These are phyloP conservation scores for Pantelozetes paolii DNA, from an alignment of 2,888 invertebrate genomes.

Conservation along the genomic window DNA sequence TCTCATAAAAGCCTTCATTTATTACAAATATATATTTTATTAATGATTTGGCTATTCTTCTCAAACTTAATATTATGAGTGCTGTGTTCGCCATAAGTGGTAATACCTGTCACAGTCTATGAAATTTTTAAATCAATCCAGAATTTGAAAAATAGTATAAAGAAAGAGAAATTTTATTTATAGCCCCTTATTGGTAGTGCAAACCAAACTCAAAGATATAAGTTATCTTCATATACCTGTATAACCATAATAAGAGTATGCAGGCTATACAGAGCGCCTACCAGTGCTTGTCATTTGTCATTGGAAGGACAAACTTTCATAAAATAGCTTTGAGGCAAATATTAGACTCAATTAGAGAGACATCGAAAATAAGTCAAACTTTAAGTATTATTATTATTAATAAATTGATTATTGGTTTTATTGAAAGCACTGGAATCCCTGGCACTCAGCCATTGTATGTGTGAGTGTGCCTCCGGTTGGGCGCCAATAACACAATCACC, in stretches of 20 bases:
- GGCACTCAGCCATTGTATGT: not conserved
- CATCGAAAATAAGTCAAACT: not conserved
- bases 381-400: too few species aligned
- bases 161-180: not conserved
- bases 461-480: not conserved
- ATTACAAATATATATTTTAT: not conserved
- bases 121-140: not conserved
- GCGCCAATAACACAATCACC: not conserved
- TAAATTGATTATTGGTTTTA: not conserved
- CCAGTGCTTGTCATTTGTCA: not conserved
- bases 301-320: not conserved
- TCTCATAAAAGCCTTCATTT: not conserved
- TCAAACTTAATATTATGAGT: not conserved
- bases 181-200: not conserved
- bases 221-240: too few species aligned
- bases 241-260: not conserved
- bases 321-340: slow-evolving; percentile 3
- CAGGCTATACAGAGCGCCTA: not conserved
- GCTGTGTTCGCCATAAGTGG: not conserved
- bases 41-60: not conserved
- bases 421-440: not conserved
- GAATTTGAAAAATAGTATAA: not conserved
- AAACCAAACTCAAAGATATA: not conserved
- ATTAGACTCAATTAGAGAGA: not conserved
- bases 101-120: not conserved